Evolutionary conservation across 2,888 invertebrate species (phyloP).

Genomic region (Nasonovia ribisnigri): DNA sequence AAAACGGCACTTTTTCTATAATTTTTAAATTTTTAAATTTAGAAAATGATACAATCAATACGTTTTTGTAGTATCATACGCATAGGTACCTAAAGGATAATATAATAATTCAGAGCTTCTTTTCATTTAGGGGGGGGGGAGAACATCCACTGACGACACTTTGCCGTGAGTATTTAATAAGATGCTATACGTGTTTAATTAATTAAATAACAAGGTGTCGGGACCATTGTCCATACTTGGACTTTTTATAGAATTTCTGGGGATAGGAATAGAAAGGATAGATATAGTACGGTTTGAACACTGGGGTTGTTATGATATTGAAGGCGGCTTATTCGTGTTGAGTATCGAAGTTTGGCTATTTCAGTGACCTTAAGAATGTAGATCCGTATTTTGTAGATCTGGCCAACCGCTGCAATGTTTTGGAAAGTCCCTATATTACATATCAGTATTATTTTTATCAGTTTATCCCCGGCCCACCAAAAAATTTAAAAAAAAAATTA

Average conservation of each 20-base stretch:
- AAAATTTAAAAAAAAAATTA: background rate
- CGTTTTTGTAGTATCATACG: background rate
- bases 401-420: background rate
- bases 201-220: background rate
- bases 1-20: background rate
- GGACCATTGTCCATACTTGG: background rate
- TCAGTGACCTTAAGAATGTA: background rate
- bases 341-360: background rate
- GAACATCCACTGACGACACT: background rate
- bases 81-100: background rate
- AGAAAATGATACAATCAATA: background rate
- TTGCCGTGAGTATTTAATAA: background rate
- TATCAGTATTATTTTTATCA: background rate
- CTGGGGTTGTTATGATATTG: background rate
- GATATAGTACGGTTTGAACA: background rate
- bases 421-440: background rate
- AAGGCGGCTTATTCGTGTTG: background rate
- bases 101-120: background rate
- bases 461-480: background rate
- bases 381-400: background rate
- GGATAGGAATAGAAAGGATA: background rate
- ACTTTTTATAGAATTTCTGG: background rate
- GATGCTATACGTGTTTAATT: background rate
- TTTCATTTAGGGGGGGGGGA: background rate
- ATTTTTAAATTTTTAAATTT: background rate